Base-by-base conservation (phyloP, 2,888 invertebrate genomes). In the Noctua comes region DNA sequence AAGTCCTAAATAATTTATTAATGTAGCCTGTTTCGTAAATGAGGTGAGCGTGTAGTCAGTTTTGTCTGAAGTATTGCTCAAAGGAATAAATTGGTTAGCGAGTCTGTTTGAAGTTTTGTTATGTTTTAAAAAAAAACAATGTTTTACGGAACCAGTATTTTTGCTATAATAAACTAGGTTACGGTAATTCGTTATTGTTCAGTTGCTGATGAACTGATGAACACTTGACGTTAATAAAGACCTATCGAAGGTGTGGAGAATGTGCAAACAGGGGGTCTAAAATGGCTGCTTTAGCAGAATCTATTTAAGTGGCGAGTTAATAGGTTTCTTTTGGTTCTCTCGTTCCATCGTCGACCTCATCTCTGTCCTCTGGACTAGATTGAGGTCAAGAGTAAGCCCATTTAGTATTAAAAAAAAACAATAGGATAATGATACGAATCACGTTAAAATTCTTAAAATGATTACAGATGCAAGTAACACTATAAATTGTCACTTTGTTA, bases 41-140 rank as follows among this genome's bases (percentile, higher is more conserved):
- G 40, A 65, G 46, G n/a, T 51, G 51, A 51, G 81, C 36, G 66
- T 80, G 54, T 64, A 73, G 40, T 73, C 31, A 7, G 51, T 68
- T 66, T 43, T 59, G 57, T 51, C 18, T 66, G 48, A 8, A 13
- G 48, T 16, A 57, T 59, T 73, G 48, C 11, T 57, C 21, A 68
- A 73, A 66, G 66, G 31, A 48, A 73, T 40, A 57, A 40, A 80
- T 66, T 66, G 31, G n/a, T 43, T 66, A 57, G 21, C 16, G 36
- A 51, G 21, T 66, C 16, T 8, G 31, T 43, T 57, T 57, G 11
- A 3, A 21, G 54, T 48, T 73, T 79, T 31, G 36, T 48, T 65
- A 21, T 75, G 24, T 51, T 76, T 36, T 77, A 65, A 59, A 31
- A 21, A 21, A 8, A 21, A 8, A 11, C 43, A 10, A 27, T 36